Evolutionary conservation across 2,888 invertebrate species (phyloP).

Genomic region (Erynnis tages): DNA sequence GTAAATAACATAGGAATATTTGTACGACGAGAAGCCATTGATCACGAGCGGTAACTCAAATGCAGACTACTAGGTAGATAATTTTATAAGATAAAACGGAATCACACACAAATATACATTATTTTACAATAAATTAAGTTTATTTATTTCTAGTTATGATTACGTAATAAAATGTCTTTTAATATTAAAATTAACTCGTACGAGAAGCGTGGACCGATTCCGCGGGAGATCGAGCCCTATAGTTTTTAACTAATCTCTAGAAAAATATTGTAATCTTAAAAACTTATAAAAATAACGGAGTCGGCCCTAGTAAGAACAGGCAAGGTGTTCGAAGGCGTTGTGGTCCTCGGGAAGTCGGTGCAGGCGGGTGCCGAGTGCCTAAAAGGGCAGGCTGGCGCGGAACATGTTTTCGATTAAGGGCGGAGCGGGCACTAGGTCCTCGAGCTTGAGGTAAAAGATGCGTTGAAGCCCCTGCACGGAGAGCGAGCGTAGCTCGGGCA

Average conservation of each 20-base stretch:
- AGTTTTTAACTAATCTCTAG: conserved; percentile 68
- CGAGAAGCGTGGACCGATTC: conserved; percentile 66
- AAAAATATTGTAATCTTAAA: conserved; percentile 75
- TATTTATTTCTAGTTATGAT: conserved; percentile 46
- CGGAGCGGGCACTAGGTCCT: conserved; percentile 95
- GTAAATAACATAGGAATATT: conserved; percentile 81
- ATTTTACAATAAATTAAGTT: conserved; percentile 69
- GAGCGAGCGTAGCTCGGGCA: conserved; percentile 95
- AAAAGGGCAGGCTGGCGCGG: conserved; percentile 96
- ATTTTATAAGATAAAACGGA: conserved; percentile 69
- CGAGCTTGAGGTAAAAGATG: conserved; percentile 96
- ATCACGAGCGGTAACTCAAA: conserved; percentile 82
- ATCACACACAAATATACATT: conserved; percentile 72
- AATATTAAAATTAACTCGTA: conserved; percentile 38
- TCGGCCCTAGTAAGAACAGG: conserved; percentile 67
- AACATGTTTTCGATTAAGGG: conserved; percentile 97
- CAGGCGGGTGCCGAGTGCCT: conserved; percentile 49
- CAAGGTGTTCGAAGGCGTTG: conserved; percentile 68
- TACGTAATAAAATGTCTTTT: conserved; percentile 53
- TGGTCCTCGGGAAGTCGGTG: conserved; percentile 58
- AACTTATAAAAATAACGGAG: conserved; percentile 77
- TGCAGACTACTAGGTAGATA: conserved; percentile 77
- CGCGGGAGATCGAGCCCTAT: conserved; percentile 75
- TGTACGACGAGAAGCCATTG: conserved; percentile 81
- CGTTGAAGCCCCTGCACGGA: conserved; percentile 96